A percentile compares a stretch with the other conserved stretches of the same genome.
Conservation (phyloP, 2,113 vertebrate genomes). For the Daphoenositta chrysoptera region DNA sequence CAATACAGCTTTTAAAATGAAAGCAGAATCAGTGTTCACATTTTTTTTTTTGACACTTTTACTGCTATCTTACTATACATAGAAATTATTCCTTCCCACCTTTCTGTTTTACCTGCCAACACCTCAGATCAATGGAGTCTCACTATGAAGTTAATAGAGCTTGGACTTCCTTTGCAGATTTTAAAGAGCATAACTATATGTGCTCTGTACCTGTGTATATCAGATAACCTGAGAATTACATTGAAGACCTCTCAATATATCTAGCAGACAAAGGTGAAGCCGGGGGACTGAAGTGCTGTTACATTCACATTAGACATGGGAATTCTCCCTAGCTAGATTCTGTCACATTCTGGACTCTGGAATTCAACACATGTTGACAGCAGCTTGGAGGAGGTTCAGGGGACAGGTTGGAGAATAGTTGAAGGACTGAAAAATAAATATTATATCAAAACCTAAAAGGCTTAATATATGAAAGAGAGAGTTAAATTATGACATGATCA, state of each 20-base stretch:
- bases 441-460: background rate
- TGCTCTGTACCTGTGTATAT: background rate
- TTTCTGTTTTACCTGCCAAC: background rate
- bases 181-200: accelerated
- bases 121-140: background rate
- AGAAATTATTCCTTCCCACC: background rate
- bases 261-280: background rate
- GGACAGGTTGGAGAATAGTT: background rate
- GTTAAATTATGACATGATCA: background rate
- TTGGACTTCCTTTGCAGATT: background rate
- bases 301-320: background rate
- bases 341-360: background rate
- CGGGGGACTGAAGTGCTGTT: background rate
- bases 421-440: background rate
- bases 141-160: background rate
- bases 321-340: background rate
- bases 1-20: background rate
- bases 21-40: background rate
- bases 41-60: background rate
- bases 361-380: background rate
- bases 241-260: background rate
- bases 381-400: background rate
- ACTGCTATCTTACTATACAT: background rate
- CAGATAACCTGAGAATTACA: background rate
- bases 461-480: background rate